A percentile compares a stretch with the other conserved stretches of the same genome.
Evolutionary conservation across 1,140 invertebrate genomes (phyloP).

Genomic region (Polypedilum pembai): DNA sequence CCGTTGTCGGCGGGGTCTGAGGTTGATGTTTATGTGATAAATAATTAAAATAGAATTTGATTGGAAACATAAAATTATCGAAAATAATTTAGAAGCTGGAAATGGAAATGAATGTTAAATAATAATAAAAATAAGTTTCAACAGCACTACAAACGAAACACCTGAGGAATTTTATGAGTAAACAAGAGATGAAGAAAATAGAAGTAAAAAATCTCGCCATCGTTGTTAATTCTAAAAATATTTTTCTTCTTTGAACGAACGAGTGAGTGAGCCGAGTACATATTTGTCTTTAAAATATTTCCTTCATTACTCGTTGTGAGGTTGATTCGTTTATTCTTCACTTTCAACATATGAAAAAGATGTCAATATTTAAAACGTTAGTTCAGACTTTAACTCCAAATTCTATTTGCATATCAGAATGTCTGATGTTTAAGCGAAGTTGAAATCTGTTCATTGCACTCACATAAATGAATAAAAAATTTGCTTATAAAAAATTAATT

Average conservation of each 20-base stretch:
- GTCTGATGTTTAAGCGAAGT: neutral
- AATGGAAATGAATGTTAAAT: too few species aligned
- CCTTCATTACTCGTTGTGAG: neutral
- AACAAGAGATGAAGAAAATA: neutral
- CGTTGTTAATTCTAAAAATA: neutral
- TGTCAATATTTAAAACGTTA: slow-evolving; percentile 9
- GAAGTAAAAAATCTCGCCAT: neutral
- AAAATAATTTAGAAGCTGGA: too few species aligned
- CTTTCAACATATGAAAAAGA: neutral
- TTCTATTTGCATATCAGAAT: neutral
- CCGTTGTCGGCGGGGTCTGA: neutral
- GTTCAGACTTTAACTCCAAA: neutral
- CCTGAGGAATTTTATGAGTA: slow-evolving; percentile 1
- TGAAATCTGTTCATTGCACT: slow-evolving; percentile 11
- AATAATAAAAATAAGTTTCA: too few species aligned
- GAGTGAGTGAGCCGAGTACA: slow-evolving; percentile 12
- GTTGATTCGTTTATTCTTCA: neutral
- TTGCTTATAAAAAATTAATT: neutral
- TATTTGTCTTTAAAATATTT: slow-evolving; percentile 7
- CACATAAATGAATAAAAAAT: neutral
- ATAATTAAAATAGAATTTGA: neutral
- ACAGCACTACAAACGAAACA: neutral
- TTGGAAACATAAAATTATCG: too few species aligned
- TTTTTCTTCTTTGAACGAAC: neutral
- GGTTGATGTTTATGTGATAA: neutral